A percentile compares a stretch with the other conserved stretches of the same genome.
Evolutionary conservation across 1,140 invertebrate genomes (phyloP).

Genomic region (Ctenoplectra terminalis): DNA sequence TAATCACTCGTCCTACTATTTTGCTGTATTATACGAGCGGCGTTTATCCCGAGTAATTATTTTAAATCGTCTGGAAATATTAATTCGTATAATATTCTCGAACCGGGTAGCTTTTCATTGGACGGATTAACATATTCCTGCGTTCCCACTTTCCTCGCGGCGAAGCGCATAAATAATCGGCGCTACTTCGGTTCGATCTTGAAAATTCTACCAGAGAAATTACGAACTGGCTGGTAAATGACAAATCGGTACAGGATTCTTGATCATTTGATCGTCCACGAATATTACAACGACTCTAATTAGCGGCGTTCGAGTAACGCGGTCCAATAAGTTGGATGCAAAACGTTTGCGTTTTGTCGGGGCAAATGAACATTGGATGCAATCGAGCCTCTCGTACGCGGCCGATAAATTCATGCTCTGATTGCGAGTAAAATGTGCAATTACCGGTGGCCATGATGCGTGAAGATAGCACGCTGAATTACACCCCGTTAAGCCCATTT

Average conservation of each 20-base stretch:
- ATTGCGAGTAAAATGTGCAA: slow-evolving; percentile 70
- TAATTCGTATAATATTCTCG: slow-evolving; percentile 36
- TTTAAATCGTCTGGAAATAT: slow-evolving; percentile 13
- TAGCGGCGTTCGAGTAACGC: slow-evolving; percentile 54
- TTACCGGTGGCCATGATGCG: slow-evolving; percentile 66
- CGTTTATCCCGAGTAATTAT: slow-evolving; percentile 25
- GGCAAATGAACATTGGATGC: slow-evolving; percentile 44
- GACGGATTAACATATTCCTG: slow-evolving; percentile 54
- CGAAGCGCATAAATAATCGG: slow-evolving; percentile 54
- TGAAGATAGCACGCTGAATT: slow-evolving; percentile 67
- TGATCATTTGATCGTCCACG: slow-evolving; percentile 48
- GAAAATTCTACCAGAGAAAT: slow-evolving; percentile 52
- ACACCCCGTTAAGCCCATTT: slow-evolving; percentile 59
- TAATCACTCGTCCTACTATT: too few relatives aligned
- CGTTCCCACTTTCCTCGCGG: slow-evolving; percentile 27
- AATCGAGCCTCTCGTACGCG: slow-evolving; percentile 58
- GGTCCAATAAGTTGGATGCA: slow-evolving; percentile 51
- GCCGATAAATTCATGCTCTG: slow-evolving; percentile 71
- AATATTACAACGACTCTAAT: slow-evolving; percentile 62
- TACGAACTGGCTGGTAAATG: slow-evolving; percentile 44
- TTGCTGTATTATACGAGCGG: too few relatives aligned
- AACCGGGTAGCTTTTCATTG: slow-evolving; percentile 44
- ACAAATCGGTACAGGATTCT: slow-evolving; percentile 63
- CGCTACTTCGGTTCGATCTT: slow-evolving; percentile 23
- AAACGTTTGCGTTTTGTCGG: slow-evolving; percentile 10